phyloP scores from a whole-genome alignment of 1,140 invertebrate species.

The Mesaphorura yosii region DNA sequence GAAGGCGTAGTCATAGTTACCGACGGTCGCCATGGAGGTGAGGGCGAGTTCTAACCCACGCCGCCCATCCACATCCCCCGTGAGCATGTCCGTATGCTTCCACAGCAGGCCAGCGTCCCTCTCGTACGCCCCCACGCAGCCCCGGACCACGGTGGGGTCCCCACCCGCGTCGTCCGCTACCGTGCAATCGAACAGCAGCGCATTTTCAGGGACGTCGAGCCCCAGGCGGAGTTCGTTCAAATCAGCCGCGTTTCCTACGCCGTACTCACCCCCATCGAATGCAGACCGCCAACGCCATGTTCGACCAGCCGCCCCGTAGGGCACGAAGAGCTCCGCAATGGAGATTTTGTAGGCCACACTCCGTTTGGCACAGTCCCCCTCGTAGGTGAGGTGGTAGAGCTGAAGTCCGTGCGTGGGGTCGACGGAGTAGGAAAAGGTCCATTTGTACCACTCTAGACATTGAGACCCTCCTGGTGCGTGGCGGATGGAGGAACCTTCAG shows the following conservation, averaged over 20 bases:
- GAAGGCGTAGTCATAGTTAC: slow-evolving; percentile 21
- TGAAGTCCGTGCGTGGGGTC: background rate
- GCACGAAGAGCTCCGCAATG: background rate
- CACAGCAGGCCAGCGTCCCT: slow-evolving; percentile 17
- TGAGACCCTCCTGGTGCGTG: background rate
- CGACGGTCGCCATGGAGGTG: slow-evolving; percentile 11
- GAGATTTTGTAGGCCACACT: slow-evolving; percentile 2
- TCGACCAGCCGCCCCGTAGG: background rate
- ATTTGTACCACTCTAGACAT: slow-evolving; percentile 3
- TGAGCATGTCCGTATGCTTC: slow-evolving; percentile 11
- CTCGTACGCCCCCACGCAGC: slow-evolving; percentile 7
- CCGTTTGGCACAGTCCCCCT: background rate
- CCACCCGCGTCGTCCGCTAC: background rate
- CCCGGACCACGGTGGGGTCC: background rate
- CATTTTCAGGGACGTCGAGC: background rate
- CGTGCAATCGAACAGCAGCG: background rate
- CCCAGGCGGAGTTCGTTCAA: background rate
- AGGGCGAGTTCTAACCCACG: slow-evolving; percentile 4
- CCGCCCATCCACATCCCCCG: background rate
- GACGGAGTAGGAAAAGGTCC: background rate
- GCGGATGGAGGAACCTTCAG: background rate
- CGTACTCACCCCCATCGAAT: background rate
- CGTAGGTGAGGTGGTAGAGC: background rate
- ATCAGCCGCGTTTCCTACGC: background rate
- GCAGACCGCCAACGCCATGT: background rate